Evolutionary conservation across 1,140 invertebrate species (phyloP).

Genomic region (Drosophila sp.): DNA sequence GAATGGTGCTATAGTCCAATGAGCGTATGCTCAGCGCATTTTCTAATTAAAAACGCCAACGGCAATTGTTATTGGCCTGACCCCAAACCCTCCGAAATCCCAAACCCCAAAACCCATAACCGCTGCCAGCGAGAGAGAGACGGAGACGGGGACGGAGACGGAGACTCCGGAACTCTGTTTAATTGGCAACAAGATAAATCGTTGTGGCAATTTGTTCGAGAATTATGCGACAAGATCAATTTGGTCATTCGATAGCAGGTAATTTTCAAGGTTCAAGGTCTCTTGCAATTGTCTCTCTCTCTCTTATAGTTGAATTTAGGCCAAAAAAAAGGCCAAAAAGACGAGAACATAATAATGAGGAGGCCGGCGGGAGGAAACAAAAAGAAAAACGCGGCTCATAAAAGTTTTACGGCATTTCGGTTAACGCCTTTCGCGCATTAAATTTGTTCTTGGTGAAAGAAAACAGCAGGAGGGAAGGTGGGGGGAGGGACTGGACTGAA

Average conservation of each 20-base stretch:
- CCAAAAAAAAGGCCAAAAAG: background rate
- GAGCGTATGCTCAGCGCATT: conserved; percentile 48
- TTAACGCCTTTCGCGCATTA: conserved; percentile 60
- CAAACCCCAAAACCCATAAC: background rate
- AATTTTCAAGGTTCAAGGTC: conserved; percentile 64
- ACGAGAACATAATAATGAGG: background rate
- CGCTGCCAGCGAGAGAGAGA: background rate
- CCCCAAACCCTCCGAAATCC: conserved; percentile 1
- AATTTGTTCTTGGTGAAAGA: conserved; percentile 32
- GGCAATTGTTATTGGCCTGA: conserved; percentile 70
- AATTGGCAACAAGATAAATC: conserved; percentile 80
- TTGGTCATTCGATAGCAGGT: conserved; percentile 42
- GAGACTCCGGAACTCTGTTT: conserved; percentile 41
- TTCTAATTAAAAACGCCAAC: conserved; percentile 77
- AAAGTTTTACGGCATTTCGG: conserved; percentile 59
- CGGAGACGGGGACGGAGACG: background rate
- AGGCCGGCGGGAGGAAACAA: background rate
- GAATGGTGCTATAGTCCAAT: conserved; percentile 1
- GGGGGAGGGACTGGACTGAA: background rate
- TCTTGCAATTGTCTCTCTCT: conserved; percentile 33
- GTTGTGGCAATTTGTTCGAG: conserved; percentile 66
- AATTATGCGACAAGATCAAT: conserved; percentile 80
- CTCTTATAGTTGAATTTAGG: conserved; percentile 5
- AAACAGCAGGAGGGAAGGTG: background rate
- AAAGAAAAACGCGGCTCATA: conserved; percentile 27